Base-by-base conservation (phyloP, 1,140 invertebrate genomes). In the Aphis craccivora region DNA sequence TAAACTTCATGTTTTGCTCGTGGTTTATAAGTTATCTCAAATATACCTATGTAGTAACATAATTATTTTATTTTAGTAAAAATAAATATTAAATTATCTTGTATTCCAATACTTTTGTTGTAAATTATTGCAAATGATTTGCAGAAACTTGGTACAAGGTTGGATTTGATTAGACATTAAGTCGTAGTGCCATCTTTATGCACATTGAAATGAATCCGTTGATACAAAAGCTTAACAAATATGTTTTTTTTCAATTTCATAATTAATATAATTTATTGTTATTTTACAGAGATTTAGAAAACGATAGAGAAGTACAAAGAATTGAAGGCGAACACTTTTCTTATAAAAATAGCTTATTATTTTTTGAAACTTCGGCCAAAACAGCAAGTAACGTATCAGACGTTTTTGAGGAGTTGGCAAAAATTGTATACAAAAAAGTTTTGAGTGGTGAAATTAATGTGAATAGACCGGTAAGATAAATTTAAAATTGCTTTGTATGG, bases 351-450 rank as follows among this genome's bases (percentile, higher is more conserved):
- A 51, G 86, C 25, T 51, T 93, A 23, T 81, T 90, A 22, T 93
- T 93, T 93, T 93, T 81, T 11, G 87, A 90, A 67, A 89, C 93
- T 45, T 90, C 87, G 5, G 93, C 53, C 5, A 93, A 93, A 93
- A 93, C 84, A 14, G 93, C 93, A 22, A 48, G 20, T n/a, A 89
- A 90, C n/a, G 53, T 93, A 8, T 89, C 93, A 9, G 86, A 93
- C 6, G 93, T 93, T 45, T 90, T 90, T 45, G 86, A 67, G 30
- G 84, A 89, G 25, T 88, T 93, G n/a, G 60, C 84, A 5, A 88
- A 40, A 89, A 55, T 37, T 18, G 89, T 88, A 35, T 89, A 88
- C 35, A 93, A 83, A 37, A 93, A 55, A 84, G 91, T 93, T 6
- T 30, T 93, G 9, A 93, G 81, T 18, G 91, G 81, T 51, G 91